Percentiles rank a stretch among this genome's conserved stretches.
phyloP scores from a whole-genome alignment of 1,140 invertebrate genomes.

The Diachasma alloeum region DNA sequence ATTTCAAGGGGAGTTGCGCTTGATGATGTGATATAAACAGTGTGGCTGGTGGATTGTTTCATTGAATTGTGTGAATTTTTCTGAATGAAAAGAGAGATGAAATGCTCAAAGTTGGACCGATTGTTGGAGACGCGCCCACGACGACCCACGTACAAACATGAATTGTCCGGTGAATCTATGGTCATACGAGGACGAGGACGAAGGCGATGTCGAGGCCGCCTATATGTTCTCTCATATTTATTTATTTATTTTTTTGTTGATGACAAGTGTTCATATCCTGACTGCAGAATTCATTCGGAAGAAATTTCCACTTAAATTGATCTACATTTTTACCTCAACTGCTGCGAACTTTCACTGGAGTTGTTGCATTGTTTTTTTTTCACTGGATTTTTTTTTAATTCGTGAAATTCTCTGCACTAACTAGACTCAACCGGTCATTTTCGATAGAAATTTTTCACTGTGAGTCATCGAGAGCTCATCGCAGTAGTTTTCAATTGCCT shows the following conservation, averaged over 20 bases:
- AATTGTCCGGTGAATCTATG: slow-evolving; percentile 24
- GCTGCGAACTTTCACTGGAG: no score
- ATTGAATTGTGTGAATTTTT: slow-evolving; percentile 2
- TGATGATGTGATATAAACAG: no score
- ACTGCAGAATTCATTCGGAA: no score
- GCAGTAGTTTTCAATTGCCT: neutral
- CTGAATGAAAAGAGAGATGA: slow-evolving; percentile 7
- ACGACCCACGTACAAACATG: slow-evolving; percentile 44
- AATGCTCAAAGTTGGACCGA: slow-evolving; percentile 28
- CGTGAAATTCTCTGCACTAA: no score
- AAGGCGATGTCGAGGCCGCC: slow-evolving; percentile 41
- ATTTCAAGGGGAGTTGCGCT: no score
- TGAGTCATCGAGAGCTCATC: neutral
- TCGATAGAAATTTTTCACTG: neutral
- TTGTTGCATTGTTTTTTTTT: neutral
- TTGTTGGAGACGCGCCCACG: slow-evolving; percentile 47
- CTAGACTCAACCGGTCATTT: no score
- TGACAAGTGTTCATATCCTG: neutral
- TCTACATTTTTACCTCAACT: no score
- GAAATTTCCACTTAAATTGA: no score
- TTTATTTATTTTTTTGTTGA: slow-evolving; percentile 20
- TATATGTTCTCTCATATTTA: slow-evolving; percentile 39
- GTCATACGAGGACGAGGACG: slow-evolving; percentile 31
- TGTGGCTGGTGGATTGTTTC: neutral
- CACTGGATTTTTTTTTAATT: no score